Evolutionary conservation across 2,797 vertebrate genomes (phyloP).

Genomic region (Epinephelus malabaricus): DNA sequence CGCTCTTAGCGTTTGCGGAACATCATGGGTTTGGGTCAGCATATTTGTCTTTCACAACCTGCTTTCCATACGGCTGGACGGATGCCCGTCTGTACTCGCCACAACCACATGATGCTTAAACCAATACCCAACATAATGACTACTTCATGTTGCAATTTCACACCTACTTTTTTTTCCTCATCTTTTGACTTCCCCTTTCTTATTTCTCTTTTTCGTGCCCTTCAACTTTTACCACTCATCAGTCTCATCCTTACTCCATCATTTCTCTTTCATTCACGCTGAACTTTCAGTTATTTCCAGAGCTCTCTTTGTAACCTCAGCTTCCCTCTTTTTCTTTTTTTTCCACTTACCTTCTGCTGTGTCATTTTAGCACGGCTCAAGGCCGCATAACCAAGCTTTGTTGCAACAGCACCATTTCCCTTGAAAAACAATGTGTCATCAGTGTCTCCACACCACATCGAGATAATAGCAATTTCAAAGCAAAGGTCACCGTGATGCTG

Average conservation of each 20-base stretch:
- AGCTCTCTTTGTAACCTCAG: conserved; percentile 52
- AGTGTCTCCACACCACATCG: conserved; percentile 41
- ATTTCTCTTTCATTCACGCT: conserved; percentile 20
- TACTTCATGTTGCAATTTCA: conserved; percentile 61
- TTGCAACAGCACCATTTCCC: conserved; percentile 70
- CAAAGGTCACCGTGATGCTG: conserved; percentile 44
- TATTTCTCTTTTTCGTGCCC: conserved; percentile 26
- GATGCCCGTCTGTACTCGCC: conserved; percentile 55
- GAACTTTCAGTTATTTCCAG: conserved; percentile 44
- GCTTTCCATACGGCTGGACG: conserved; percentile 46
- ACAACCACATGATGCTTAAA: conserved; percentile 67
- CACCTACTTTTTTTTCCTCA: conserved; percentile 34
- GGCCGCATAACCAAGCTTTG: conserved; percentile 33
- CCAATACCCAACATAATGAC: conserved; percentile 49
- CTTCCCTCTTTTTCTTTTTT: conserved; percentile 55
- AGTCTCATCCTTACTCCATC: not conserved
- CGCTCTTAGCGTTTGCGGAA: conserved; percentile 68
- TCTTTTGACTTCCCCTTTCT: conserved; percentile 45
- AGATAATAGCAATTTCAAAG: conserved; percentile 44
- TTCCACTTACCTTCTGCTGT: conserved; percentile 16
- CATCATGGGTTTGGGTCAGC: conserved; percentile 71
- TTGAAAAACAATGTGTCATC: conserved; percentile 54
- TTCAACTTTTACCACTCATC: conserved; percentile 8
- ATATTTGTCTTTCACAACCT: conserved; percentile 79
- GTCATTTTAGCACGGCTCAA: conserved; percentile 45